Base-by-base conservation (phyloP, 2,888 invertebrate genomes). In the Nymphalis c-album region DNA sequence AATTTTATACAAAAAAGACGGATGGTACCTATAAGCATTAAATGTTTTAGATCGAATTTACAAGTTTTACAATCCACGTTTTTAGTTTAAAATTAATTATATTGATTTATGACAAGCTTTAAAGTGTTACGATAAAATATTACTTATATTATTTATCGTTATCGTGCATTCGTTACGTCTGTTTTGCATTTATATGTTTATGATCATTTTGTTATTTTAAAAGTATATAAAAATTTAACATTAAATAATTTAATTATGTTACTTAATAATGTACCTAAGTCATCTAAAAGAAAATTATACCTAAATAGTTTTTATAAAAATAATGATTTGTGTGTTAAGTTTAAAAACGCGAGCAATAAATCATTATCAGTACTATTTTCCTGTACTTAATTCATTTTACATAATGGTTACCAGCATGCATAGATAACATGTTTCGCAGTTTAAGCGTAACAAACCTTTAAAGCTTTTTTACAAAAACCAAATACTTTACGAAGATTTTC, bases 101-200 rank as follows among this genome's bases (percentile, higher is more conserved):
- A 73, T 70, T 75, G 74, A 79, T 80, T 81, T 80, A 81, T 73
- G 75, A 73, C 78, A 68, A 71, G 74, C 74, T 75, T 77, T 77
- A 76, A 78, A 74, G 64, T 68, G 60, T 71, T 70, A 67, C 72
- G 80, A 80, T 79, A 78, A 80, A 58, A 55, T 45, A 65, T 74
- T 57, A 57, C 40, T 40, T 57, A 26, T 71, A 66, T 69, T 73
- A 72, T 74, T 64, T 78, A 79, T 78, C 78, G 74, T 72, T 74
- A 75, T 75, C 73, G 70, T 22, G 64, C 40, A 71, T 59, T 64
- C 50, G 62, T 65, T 48, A 66, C 60, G 35, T 57, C 40, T 6
- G 31, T 48, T 60, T 53, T 50, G 18, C 46, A 35, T 53, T 50
- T 26, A 51, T 58, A 17, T 60, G 45, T 59, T 53, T 53, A 53